Percentiles rank a stretch among this genome's conserved stretches.
These are phyloP conservation scores for Drosophila suzukii DNA, from an alignment of 1,140 invertebrate species.

Conservation along the genomic window DNA sequence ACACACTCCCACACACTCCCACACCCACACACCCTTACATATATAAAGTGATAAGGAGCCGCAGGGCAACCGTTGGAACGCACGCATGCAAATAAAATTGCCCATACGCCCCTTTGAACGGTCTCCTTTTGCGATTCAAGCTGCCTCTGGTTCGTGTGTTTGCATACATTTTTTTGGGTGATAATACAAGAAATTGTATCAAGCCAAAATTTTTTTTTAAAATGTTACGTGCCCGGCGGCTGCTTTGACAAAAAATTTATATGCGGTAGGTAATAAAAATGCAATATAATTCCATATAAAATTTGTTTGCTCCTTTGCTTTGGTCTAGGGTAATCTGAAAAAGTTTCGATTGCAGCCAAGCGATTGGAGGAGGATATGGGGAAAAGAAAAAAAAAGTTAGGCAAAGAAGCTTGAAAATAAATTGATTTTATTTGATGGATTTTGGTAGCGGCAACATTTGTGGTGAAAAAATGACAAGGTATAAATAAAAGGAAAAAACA, in stretches of 20 bases:
- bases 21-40: neutral
- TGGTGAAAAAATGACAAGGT: neutral
- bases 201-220: conserved; percentile 78
- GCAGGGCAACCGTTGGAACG: conserved; percentile 51
- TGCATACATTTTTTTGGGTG: conserved; percentile 72
- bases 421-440: conserved; percentile 44
- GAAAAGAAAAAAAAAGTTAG: neutral
- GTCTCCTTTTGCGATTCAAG: conserved; percentile 8
- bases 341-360: conserved; percentile 62
- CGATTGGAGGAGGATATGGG: conserved; percentile 11
- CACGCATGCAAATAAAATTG: conserved; percentile 73
- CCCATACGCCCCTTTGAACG: conserved; percentile 66
- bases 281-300: conserved; percentile 77
- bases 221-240: conserved; percentile 73
- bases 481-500: conserved; percentile 11
- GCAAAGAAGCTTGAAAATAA: conserved; percentile 16
- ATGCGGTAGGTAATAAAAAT: conserved; percentile 74
- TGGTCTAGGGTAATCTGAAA: conserved; percentile 43
- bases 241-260: conserved; percentile 56
- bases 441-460: conserved; percentile 8
- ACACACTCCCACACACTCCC: neutral
- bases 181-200: conserved; percentile 80
- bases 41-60: conserved; percentile 73
- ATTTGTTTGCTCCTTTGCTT: conserved; percentile 25
- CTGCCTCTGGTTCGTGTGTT: conserved; percentile 23